phyloP scores from a whole-genome alignment of 2,113 vertebrate genomes.

The Elachura formosa region DNA sequence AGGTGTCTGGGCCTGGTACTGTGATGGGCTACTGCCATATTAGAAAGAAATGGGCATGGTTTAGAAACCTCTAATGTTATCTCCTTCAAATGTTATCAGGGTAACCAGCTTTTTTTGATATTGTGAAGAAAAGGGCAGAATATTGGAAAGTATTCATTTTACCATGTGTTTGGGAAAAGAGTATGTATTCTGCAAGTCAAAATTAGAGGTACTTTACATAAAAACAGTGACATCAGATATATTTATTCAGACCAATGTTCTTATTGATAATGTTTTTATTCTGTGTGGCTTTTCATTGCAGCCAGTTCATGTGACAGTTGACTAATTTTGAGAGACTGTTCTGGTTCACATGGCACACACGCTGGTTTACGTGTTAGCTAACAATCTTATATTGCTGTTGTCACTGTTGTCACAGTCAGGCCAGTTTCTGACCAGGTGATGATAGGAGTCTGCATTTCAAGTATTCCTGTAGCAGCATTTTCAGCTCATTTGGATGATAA shows the following conservation, averaged over 20 bases:
- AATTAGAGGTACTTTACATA: not conserved
- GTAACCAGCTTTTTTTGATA: not conserved
- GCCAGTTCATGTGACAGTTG: not conserved
- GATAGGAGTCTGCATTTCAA: not conserved
- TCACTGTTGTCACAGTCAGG: not conserved
- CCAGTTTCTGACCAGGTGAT: not conserved
- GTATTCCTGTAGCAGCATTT: not conserved
- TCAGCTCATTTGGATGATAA: not conserved
- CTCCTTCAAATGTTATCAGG: not conserved
- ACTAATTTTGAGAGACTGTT: not conserved
- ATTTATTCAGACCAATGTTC: not conserved
- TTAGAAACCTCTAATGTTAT: not conserved
- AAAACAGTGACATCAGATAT: not conserved
- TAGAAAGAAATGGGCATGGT: not conserved
- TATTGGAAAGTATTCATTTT: not conserved
- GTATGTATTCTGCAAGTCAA: not conserved
- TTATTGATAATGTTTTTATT: not conserved
- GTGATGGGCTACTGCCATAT: not conserved
- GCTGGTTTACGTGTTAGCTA: not conserved
- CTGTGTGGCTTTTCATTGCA: not conserved
- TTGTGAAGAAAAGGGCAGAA: not conserved
- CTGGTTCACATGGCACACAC: not conserved
- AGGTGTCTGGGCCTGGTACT: not conserved
- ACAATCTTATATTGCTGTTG: not conserved
- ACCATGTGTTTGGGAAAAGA: not conserved